Conservation (phyloP, 2,113 vertebrate genomes). For the Pseudois nayaur region DNA sequence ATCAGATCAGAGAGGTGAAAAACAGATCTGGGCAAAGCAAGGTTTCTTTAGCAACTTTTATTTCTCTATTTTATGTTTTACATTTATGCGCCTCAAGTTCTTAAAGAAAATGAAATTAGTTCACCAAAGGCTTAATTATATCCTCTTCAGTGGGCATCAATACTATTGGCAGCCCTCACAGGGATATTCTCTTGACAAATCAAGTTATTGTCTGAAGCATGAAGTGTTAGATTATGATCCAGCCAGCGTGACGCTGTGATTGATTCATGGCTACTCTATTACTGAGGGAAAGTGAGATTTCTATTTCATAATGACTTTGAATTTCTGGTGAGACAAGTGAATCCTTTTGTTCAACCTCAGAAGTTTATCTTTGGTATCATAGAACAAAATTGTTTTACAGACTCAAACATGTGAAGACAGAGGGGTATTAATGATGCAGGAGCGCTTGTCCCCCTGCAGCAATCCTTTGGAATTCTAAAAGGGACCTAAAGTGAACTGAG, state of each 20-base stretch:
- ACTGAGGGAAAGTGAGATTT: constrained; percentile 80
- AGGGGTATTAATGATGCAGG: constrained; percentile 60
- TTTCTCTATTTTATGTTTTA: constrained; percentile 39
- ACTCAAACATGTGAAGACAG: constrained; percentile 68
- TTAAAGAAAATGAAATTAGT: constrained; percentile 77
- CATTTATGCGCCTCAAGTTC: constrained; percentile 57
- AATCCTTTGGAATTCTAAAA: not conserved
- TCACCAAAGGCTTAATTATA: constrained; percentile 80
- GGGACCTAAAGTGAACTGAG: not conserved
- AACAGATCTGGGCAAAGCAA: constrained; percentile 24
- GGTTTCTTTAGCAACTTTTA: not conserved
- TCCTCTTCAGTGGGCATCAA: constrained; percentile 77
- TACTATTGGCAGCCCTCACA: constrained; percentile 77
- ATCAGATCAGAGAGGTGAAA: constrained; percentile 33
- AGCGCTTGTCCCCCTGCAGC: not conserved
- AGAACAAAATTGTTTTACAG: constrained; percentile 73
- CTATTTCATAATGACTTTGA: constrained; percentile 80
- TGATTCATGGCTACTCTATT: constrained; percentile 82
- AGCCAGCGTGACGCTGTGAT: constrained; percentile 81
- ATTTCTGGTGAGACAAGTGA: constrained; percentile 82
- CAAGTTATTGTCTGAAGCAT: constrained; percentile 85
- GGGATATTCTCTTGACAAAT: constrained; percentile 84
- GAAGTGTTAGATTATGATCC: constrained; percentile 84
- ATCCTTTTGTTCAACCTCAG: constrained; percentile 76
- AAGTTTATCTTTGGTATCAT: constrained; percentile 75